Percentiles rank a stretch among this genome's conserved stretches.
phyloP scores from a whole-genome alignment of 2,888 invertebrate genomes.

The Eristalis tenax region DNA sequence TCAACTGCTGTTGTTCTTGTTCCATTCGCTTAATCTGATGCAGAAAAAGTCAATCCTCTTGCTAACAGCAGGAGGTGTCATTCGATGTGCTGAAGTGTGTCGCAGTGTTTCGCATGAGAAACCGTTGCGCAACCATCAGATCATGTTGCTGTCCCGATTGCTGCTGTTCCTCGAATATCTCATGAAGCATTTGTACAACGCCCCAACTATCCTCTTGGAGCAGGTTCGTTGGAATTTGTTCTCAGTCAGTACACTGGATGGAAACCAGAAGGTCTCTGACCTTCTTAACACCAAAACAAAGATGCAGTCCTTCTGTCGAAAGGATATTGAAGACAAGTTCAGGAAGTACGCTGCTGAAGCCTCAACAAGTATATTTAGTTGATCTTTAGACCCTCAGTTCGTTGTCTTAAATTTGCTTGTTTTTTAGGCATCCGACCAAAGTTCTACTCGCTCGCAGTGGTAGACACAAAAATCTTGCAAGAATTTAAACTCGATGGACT shows the following conservation, averaged over 20 bases:
- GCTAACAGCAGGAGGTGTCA: slow-evolving; percentile 89
- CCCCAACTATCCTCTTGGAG: slow-evolving; percentile 91
- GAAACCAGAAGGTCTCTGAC: slow-evolving; percentile 83
- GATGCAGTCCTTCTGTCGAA: slow-evolving; percentile 86
- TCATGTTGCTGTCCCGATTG: slow-evolving; percentile 91
- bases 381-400: too few relatives aligned
- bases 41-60: slow-evolving; percentile 97
- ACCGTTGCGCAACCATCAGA: slow-evolving; percentile 84
- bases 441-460: slow-evolving; percentile 93
- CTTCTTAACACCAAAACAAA: slow-evolving; percentile 82
- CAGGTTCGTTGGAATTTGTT: slow-evolving; percentile 94
- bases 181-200: slow-evolving; percentile 97
- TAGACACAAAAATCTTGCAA: slow-evolving; percentile 86
- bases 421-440: slow-evolving; percentile 89
- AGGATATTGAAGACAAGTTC: slow-evolving; percentile 89
- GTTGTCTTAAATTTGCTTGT: slow-evolving; percentile 78
- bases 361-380: slow-evolving; percentile 75
- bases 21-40: slow-evolving; percentile 97
- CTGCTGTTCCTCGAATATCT: slow-evolving; percentile 95
- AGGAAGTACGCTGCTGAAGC: slow-evolving; percentile 83
- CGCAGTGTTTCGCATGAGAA: slow-evolving; percentile 80
- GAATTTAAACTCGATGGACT: slow-evolving; percentile 95
- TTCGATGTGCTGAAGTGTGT: slow-evolving; percentile 86
- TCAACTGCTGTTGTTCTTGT: slow-evolving; percentile 94
- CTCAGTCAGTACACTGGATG: slow-evolving; percentile 84